Conservation (phyloP, 2,797 vertebrate species). For the Varecia variegata region DNA sequence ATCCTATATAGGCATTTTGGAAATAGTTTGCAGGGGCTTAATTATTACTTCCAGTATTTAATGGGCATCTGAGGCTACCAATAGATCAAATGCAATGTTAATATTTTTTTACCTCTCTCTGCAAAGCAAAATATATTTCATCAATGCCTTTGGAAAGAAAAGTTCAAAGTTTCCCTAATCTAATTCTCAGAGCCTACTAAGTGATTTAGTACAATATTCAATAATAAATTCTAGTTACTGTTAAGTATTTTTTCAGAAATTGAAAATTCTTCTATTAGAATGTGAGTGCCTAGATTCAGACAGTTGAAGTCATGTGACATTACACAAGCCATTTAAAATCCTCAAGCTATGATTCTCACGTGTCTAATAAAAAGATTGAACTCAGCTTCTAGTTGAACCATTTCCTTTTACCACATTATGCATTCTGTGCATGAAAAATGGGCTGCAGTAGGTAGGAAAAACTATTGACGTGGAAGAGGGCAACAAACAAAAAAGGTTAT, state of each 20-base stretch:
- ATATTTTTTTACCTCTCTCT: not conserved
- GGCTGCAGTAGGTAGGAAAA: not conserved
- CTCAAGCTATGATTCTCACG: not conserved
- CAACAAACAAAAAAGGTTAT: constrained; percentile 64
- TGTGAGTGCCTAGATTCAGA: not conserved
- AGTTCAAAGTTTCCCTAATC: not conserved
- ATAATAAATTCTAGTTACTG: constrained; percentile 4
- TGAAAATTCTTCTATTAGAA: constrained; percentile 3
- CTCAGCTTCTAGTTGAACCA: not conserved
- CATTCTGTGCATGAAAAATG: constrained; percentile 23
- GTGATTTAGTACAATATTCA: constrained; percentile 13
- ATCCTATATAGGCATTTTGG: not conserved
- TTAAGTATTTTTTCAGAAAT: not conserved
- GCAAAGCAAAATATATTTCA: not conserved
- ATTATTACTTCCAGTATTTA: not conserved
- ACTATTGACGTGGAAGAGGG: constrained; percentile 17
- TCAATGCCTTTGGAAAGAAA: not conserved
- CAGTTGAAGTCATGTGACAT: not conserved
- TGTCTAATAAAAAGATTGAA: not conserved
- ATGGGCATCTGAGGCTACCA: not conserved
- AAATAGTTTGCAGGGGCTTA: not conserved
- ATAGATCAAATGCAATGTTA: not conserved
- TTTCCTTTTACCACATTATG: constrained; percentile 47
- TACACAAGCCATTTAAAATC: not conserved
- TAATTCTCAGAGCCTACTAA: not conserved